A percentile compares a stretch with the other conserved stretches of the same genome.
Evolutionary conservation across 2,113 vertebrate genomes (phyloP).

Genomic region (Aegotheles bennettii): DNA sequence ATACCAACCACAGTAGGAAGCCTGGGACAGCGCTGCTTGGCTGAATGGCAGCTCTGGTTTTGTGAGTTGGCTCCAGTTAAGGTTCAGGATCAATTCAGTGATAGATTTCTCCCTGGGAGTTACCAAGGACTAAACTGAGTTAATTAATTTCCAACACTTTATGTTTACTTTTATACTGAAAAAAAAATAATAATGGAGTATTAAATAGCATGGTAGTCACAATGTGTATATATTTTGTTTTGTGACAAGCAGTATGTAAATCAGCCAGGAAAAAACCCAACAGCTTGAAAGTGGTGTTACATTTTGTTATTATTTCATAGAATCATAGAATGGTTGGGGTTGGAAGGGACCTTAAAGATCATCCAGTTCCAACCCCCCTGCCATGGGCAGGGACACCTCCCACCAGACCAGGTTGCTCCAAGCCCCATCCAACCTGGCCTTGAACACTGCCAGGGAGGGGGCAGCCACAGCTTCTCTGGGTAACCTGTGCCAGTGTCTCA

Average conservation of each 20-base stretch:
- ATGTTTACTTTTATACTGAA: background rate
- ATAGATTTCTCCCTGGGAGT: background rate
- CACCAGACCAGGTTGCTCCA: too few species aligned
- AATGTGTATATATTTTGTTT: background rate
- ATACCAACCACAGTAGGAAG: background rate
- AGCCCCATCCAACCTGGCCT: too few species aligned
- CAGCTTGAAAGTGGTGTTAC: background rate
- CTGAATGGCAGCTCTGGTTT: background rate
- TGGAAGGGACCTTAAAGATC: too few species aligned
- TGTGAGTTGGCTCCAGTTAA: background rate
- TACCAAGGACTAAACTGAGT: background rate
- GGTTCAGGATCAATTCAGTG: background rate
- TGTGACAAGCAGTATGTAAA: background rate
- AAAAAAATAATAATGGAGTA: background rate
- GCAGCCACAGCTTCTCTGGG: too few species aligned
- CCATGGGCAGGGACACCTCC: too few species aligned
- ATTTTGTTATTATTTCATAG: background rate
- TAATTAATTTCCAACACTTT: background rate
- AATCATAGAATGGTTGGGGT: too few species aligned
- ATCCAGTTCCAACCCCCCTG: too few species aligned
- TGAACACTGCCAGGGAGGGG: too few species aligned
- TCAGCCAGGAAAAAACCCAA: accelerated
- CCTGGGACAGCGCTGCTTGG: background rate
- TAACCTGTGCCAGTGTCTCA: too few species aligned
- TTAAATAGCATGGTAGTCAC: background rate